phyloP scores from a whole-genome alignment of 2,113 vertebrate species.

The Mystacornis crossleyi region DNA sequence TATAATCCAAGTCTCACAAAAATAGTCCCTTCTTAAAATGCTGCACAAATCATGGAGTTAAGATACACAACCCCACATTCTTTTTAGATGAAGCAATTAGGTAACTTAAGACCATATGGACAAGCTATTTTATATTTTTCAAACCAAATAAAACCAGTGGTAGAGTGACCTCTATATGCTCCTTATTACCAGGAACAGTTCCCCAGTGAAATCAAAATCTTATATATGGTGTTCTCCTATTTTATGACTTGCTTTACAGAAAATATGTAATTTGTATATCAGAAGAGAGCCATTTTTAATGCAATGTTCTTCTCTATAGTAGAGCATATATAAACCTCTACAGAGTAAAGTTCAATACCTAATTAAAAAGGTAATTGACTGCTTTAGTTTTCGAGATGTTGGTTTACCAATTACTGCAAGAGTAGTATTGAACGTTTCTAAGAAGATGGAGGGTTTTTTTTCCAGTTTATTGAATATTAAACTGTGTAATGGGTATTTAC shows the following conservation, averaged over 20 bases:
- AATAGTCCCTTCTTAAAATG: not conserved
- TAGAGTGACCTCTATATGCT: slow-evolving; percentile 46
- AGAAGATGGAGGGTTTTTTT: not conserved
- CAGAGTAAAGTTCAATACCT: not conserved
- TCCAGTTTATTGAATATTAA: not conserved
- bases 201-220: slow-evolving; percentile 54
- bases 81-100: slow-evolving; percentile 60
- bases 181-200: slow-evolving; percentile 17
- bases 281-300: not conserved
- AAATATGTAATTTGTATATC: slow-evolving; percentile 25
- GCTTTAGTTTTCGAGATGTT: not conserved
- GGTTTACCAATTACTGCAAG: not conserved
- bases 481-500: not conserved
- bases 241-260: slow-evolving; percentile 51
- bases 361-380: slow-evolving; percentile 5
- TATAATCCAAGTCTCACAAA: slow-evolving; percentile 18
- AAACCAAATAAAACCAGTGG: slow-evolving; percentile 50
- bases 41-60: slow-evolving; percentile 29
- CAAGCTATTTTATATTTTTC: slow-evolving; percentile 55
- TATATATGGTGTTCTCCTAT: slow-evolving; percentile 11
- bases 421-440: not conserved
- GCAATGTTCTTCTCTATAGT: not conserved
- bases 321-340: not conserved
- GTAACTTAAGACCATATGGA: slow-evolving; percentile 58
- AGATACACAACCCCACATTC: slow-evolving; percentile 57